Evolutionary conservation across 2,888 invertebrate genomes (phyloP), one percentile per base, ranked within the genome.

Genomic region (Bibio marci): DNA sequence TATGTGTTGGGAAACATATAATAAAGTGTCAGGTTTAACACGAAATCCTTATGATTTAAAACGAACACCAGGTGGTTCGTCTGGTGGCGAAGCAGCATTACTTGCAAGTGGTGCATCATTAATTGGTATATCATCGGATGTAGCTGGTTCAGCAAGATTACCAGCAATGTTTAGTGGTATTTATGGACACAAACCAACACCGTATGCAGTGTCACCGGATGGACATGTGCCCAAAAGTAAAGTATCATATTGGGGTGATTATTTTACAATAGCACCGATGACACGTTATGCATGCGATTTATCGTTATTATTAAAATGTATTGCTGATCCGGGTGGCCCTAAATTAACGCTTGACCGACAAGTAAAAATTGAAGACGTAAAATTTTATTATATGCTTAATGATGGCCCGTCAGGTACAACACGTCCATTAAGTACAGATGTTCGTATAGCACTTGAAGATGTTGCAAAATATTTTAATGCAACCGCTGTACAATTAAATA

Each of bases 161-260:
- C 92, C 92, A 1, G 77, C 87, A 2, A 80, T 83, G 70, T 91
- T 86, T 58, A 87, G 82, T 52, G 92, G 92, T 17, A 73, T 92
- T 40, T 92, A 80, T 64, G 91, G 91, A n/a, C 90, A 92, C 56
- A 91, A 90, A 53, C 83, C 90, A 0, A 76, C 82, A 32, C 76
- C 79, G 2, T 71, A 71, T 47, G 66, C 71, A 4, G 63, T 80
- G 3, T 73, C 78, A 2, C 62, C 69, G 41, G 64, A 69, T 49
- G 81, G 80, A 1, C 81, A 82, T 49, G 67, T 73, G 43, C 82
- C 82, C 2, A 67, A 68, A 41, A 70, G 73, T 44, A 57, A 64
- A 35, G 64, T 70, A 18, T 66, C 67, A 8, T 56, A 57, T 42
- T 80, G 78, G 65, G 67, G 72, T 27, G 69, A 72, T 39, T 80